Conservation (phyloP, 2,797 vertebrate genomes). For the Coracias cyanogaster region DNA sequence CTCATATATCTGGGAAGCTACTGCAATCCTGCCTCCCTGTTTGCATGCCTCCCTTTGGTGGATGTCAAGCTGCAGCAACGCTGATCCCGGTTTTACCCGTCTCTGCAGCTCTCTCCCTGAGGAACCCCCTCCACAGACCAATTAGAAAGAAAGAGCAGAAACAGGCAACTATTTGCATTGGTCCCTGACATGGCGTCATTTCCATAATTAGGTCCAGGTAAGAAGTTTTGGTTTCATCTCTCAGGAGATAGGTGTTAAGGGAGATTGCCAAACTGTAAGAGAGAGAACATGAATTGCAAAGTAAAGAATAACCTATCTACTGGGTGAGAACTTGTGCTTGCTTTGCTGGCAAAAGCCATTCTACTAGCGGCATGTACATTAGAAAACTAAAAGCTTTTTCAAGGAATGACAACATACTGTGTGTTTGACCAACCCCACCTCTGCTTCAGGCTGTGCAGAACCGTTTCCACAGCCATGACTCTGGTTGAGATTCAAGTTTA, state of each 20-base stretch:
- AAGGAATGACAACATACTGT: background rate
- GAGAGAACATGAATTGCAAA: background rate
- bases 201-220: rapidly evolving
- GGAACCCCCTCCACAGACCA: background rate
- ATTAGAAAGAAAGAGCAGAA: background rate
- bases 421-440: background rate
- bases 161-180: background rate
- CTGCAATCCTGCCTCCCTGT: background rate
- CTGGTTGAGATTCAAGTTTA: background rate
- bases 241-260: background rate
- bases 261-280: background rate
- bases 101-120: background rate
- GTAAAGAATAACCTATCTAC: background rate
- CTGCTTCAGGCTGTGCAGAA: background rate
- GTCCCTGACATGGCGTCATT: background rate
- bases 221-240: background rate
- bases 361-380: background rate
- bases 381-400: background rate
- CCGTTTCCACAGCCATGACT: background rate
- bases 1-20: background rate
- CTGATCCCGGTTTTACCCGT: background rate
- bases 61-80: background rate
- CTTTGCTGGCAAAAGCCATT: background rate
- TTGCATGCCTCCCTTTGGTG: background rate
- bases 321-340: background rate